Conservation (phyloP, 2,888 invertebrate species). For the Leptinotarsa peninsularis region DNA sequence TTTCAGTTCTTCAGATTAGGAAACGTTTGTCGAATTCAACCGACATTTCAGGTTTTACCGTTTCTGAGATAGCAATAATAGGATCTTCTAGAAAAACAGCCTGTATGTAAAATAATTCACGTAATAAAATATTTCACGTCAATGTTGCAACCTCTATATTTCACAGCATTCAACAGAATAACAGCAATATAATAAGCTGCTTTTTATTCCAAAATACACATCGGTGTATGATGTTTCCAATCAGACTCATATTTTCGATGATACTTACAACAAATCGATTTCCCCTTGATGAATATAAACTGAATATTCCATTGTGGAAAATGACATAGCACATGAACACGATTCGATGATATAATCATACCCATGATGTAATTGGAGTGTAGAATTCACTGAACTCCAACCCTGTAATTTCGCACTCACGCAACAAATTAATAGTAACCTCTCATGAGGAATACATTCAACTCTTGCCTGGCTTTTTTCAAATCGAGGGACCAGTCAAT, state of each 20-base stretch:
- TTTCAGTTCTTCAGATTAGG: too few relatives aligned
- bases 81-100: too few relatives aligned
- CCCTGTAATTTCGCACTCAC: neutral
- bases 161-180: too few relatives aligned
- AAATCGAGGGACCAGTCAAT: neutral
- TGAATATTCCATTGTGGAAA: slow-evolving; percentile 24
- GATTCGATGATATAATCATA: slow-evolving; percentile 30
- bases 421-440: slow-evolving; percentile 1
- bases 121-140: too few relatives aligned
- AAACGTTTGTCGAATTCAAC: too few relatives aligned
- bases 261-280: slow-evolving; percentile 8
- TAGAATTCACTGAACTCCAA: slow-evolving; percentile 8
- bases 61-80: too few relatives aligned
- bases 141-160: too few relatives aligned
- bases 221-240: neutral
- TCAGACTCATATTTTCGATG: neutral
- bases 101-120: too few relatives aligned
- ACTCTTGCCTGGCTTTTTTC: neutral
- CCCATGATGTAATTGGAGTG: slow-evolving; percentile 24
- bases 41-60: too few relatives aligned
- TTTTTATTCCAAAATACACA: too few relatives aligned
- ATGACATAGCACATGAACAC: slow-evolving; percentile 26
- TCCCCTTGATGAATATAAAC: slow-evolving; percentile 6
- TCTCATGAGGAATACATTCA: neutral
- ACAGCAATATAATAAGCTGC: too few relatives aligned